A percentile compares a stretch with the other conserved stretches of the same genome.
Evolutionary conservation across 2,797 vertebrate species (phyloP).

Genomic region (Pogonophryne albipinna): DNA sequence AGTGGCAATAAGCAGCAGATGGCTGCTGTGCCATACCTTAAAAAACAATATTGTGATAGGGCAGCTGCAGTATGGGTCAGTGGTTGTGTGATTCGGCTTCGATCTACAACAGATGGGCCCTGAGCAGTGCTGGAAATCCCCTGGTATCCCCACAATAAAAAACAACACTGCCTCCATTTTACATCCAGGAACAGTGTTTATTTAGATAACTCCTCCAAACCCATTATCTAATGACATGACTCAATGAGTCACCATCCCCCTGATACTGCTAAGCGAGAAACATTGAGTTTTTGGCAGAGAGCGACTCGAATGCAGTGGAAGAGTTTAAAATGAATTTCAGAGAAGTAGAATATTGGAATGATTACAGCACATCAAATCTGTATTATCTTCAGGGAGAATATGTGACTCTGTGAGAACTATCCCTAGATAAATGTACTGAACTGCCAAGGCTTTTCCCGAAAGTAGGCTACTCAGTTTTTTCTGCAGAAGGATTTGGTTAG

Average conservation of each 20-base stretch:
- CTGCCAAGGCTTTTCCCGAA: slow-evolving; percentile 35
- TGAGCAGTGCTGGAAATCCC: slow-evolving; percentile 74
- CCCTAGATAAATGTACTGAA: slow-evolving; percentile 39
- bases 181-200: slow-evolving; percentile 75
- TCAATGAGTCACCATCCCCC: slow-evolving; percentile 77
- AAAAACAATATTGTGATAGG: slow-evolving; percentile 78
- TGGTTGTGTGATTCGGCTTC: slow-evolving; percentile 65
- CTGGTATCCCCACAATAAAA: slow-evolving; percentile 68
- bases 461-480: slow-evolving; percentile 10
- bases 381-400: slow-evolving; percentile 50
- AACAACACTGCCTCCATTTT: slow-evolving; percentile 60
- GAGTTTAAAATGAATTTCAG: slow-evolving; percentile 64
- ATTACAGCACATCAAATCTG: slow-evolving; percentile 59
- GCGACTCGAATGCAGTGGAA: slow-evolving; percentile 34
- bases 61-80: slow-evolving; percentile 78
- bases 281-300: slow-evolving; percentile 68
- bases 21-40: slow-evolving; percentile 67
- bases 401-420: slow-evolving; percentile 47
- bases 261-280: slow-evolving; percentile 62
- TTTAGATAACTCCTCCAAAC: slow-evolving; percentile 75
- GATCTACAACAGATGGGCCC: slow-evolving; percentile 81
- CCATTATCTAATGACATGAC: slow-evolving; percentile 79
- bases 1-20: slow-evolving; percentile 64
- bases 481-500: slow-evolving; percentile 10
- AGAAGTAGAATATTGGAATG: slow-evolving; percentile 60